phyloP scores from a whole-genome alignment of 2,888 invertebrate genomes.

The Sinotaia quadrata region DNA sequence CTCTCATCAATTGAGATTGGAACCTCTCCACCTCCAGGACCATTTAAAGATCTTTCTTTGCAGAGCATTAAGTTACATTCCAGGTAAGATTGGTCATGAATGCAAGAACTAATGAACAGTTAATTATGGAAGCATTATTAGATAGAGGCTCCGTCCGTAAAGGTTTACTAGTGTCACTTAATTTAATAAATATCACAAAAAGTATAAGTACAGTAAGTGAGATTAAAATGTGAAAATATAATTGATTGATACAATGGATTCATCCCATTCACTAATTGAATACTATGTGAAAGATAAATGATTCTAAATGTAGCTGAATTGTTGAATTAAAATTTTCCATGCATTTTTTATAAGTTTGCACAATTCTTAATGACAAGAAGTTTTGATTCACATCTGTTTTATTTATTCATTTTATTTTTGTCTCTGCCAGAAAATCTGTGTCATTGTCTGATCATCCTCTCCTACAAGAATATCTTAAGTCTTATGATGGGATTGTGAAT shows the following conservation, averaged over 20 bases:
- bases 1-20: constrained; percentile 43
- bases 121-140: too few relatives aligned
- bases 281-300: not conserved
- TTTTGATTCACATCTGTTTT: too few relatives aligned
- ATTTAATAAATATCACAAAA: too few relatives aligned
- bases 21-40: constrained; percentile 51
- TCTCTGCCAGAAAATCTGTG: constrained; percentile 42
- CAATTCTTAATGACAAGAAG: too few relatives aligned
- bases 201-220: too few relatives aligned
- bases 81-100: constrained; percentile 31
- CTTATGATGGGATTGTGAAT: constrained; percentile 57
- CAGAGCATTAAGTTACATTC: constrained; percentile 28
- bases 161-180: too few relatives aligned
- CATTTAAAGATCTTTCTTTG: not conserved
- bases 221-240: too few relatives aligned
- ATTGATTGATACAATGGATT: not conserved
- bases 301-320: too few relatives aligned
- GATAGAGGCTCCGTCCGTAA: too few relatives aligned
- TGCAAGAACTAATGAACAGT: not conserved
- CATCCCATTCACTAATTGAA: not conserved
- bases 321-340: too few relatives aligned
- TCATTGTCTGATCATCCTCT: constrained; percentile 59
- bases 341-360: too few relatives aligned
- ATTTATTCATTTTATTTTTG: too few relatives aligned
- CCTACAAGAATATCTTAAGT: constrained; percentile 60